Evolutionary conservation across 2,888 invertebrate genomes (phyloP), one percentile per base, ranked within the genome.

Genomic region (Corythucha ciliata): DNA sequence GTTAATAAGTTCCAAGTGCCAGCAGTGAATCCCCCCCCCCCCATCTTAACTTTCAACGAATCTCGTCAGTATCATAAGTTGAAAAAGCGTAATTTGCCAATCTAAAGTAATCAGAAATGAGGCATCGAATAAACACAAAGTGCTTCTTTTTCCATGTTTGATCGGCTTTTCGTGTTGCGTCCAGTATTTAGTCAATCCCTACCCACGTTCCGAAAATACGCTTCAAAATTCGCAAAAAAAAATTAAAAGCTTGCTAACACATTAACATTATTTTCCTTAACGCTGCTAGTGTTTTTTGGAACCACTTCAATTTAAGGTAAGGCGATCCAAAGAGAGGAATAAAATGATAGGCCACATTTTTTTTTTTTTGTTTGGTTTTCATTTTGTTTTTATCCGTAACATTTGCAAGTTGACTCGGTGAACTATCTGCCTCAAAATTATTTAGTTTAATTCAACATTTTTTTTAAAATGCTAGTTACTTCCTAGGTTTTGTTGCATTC

Each of bases 221-320:
- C n/a, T n/a, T n/a, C n/a, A n/a, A n/a, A n/a, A n/a, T n/a, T n/a
- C n/a, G n/a, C n/a, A n/a, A n/a, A n/a, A n/a, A n/a, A n/a, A n/a
- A n/a, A n/a, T n/a, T n/a, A n/a, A n/a, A n/a, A n/a, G n/a, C n/a
- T n/a, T n/a, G n/a, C n/a, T n/a, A n/a, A n/a, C n/a, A n/a, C n/a
- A n/a, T n/a, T n/a, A n/a, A n/a, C 49, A 52, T 56, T 59, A 58
- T 53, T 58, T 58, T 59, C 57, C 60, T 58, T 62, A 58, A 58
- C 58, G 62, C 58, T 60, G 60, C 60, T 55, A 92, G 91, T 88
- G 85, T 90, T 79, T 91, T 91, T 84, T 91, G 91, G 92, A 91
- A 89, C 81, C 88, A 91, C 86, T 91, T 92, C 87, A 91, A 91
- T 74, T 85, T 89, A 80, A 91, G 92, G 92, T 92, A 91, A 91